phyloP scores from a whole-genome alignment of 2,113 vertebrate species.

The Natator depressus region DNA sequence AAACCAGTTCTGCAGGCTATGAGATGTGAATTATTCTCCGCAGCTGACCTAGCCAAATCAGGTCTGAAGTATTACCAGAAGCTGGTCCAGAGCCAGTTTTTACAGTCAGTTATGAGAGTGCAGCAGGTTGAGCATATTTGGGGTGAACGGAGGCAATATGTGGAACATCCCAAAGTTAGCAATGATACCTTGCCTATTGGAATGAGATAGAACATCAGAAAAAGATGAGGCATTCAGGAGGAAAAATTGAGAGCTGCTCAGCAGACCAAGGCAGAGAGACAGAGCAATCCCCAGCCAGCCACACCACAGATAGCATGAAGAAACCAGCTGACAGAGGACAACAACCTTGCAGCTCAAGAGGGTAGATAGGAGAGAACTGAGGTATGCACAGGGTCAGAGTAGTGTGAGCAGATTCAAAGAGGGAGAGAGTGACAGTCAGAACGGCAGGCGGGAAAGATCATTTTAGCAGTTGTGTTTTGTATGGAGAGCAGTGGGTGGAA shows the following conservation, averaged over 20 bases:
- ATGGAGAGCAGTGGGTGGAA: no score
- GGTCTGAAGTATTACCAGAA: background rate
- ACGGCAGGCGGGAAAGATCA: no score
- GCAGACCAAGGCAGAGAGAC: background rate
- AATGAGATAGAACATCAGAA: background rate
- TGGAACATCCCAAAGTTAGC: conserved; percentile 32
- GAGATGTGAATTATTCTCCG: background rate
- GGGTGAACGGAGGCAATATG: conserved; percentile 49
- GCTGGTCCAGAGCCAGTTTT: conserved; percentile 10
- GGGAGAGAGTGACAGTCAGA: accelerated
- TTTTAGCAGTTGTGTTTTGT: background rate
- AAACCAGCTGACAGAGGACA: background rate
- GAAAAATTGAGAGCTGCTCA: background rate
- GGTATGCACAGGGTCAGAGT: accelerated
- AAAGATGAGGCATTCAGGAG: background rate
- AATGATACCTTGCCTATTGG: conserved; percentile 13
- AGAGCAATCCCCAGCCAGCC: background rate
- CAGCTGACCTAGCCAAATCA: background rate
- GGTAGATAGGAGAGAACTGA: accelerated
- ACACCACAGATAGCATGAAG: background rate
- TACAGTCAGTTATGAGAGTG: background rate
- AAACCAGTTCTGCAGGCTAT: background rate
- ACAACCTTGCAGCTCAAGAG: background rate
- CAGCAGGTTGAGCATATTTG: background rate
- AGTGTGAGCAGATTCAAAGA: accelerated